Percentiles rank a stretch among this genome's conserved stretches.
These are phyloP conservation scores for Ephydatia muelleri DNA, from an alignment of 37 sponge, comb jelly and placozoan species.

Conservation along the genomic window DNA sequence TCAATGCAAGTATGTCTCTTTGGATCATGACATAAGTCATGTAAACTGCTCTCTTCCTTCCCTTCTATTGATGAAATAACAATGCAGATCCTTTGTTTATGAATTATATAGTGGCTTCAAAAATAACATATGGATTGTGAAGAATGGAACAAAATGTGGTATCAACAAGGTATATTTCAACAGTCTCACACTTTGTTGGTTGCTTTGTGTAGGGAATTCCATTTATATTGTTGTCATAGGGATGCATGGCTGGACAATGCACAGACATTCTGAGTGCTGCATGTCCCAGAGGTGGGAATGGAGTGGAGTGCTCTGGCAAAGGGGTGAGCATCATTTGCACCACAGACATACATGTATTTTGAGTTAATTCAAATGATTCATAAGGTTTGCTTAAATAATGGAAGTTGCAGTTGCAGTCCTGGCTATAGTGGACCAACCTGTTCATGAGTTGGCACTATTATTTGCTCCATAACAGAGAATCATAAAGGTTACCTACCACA, in stretches of 20 bases:
- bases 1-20: background rate
- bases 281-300: constrained; percentile 50
- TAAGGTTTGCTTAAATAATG: constrained; percentile 51
- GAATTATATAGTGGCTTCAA: background rate
- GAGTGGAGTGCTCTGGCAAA: constrained; percentile 58
- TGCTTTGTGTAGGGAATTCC: too few species aligned
- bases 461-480: too few species aligned
- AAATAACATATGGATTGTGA: background rate
- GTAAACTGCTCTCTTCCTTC: background rate
- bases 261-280: background rate
- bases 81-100: background rate
- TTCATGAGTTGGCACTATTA: too few species aligned
- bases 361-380: too few species aligned
- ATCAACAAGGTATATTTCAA: background rate
- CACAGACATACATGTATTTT: background rate
- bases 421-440: constrained; percentile 57
- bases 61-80: background rate
- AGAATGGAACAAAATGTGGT: background rate
- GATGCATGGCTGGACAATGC: background rate
- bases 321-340: constrained; percentile 51
- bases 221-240: background rate
- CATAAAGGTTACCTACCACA: too few species aligned
- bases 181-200: too few species aligned
- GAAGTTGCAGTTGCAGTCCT: constrained; percentile 56
- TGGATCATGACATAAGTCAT: background rate